These are phyloP conservation scores for Diloba caeruleocephala DNA, from an alignment of 2,888 invertebrate species.

Conservation along the genomic window DNA sequence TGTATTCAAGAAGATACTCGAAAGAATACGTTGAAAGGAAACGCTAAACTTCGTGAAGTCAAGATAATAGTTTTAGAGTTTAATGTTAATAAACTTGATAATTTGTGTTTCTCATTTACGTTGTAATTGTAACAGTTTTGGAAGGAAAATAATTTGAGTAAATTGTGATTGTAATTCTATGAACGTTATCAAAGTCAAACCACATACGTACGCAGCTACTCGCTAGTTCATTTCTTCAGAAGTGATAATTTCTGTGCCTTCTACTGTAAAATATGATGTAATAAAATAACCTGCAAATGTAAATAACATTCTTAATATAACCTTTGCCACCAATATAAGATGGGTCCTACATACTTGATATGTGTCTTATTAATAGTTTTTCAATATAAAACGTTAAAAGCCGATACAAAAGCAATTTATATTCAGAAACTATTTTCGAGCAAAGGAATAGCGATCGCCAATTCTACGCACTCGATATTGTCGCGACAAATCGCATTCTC, in stretches of 20 bases:
- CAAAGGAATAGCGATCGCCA: conserved; percentile 17
- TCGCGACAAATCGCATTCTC: conserved; percentile 58
- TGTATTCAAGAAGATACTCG: conserved; percentile 31
- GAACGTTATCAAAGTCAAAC: too few relatives aligned
- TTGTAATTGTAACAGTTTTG: conserved; percentile 35
- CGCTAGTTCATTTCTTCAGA: too few relatives aligned
- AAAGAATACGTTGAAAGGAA: conserved; percentile 49
- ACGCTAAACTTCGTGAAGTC: conserved; percentile 27
- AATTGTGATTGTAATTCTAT: not conserved
- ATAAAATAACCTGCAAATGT: too few relatives aligned
- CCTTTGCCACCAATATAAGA: too few relatives aligned
- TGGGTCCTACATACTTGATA: too few relatives aligned
- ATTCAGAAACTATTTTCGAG: conserved; percentile 45
- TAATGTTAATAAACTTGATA: conserved; percentile 41
- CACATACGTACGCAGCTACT: too few relatives aligned
- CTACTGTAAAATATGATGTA: too few relatives aligned
- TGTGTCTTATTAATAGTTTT: too few relatives aligned
- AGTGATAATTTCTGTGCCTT: too few relatives aligned
- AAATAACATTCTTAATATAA: too few relatives aligned
- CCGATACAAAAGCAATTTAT: conserved; percentile 39
- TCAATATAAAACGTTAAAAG: conserved; percentile 29
- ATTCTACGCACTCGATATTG: conserved; percentile 37
- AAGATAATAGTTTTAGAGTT: conserved; percentile 41
- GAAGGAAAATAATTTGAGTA: conserved; percentile 3
- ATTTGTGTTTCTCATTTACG: conserved; percentile 40